Conservation (phyloP, 2,888 invertebrate genomes). For the Apodemia duryi region DNA sequence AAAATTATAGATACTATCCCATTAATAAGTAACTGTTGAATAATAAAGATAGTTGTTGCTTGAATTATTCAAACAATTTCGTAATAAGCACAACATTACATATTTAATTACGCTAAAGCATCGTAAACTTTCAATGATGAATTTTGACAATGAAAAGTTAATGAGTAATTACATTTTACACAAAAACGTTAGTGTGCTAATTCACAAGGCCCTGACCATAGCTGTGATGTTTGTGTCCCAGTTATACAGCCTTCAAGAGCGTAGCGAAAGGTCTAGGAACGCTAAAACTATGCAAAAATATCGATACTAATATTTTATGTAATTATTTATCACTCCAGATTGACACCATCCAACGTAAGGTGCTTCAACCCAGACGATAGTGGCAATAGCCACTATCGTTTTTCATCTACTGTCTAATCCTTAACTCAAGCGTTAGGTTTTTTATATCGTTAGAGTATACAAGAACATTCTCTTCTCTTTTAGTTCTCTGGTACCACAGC, state of each 20-base stretch:
- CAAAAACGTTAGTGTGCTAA: conserved; percentile 23
- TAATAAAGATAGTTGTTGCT: too few species aligned
- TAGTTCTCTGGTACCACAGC: too few species aligned
- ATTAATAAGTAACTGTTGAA: too few species aligned
- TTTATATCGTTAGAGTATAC: too few species aligned
- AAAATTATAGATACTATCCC: too few species aligned
- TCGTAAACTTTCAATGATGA: conserved; percentile 5
- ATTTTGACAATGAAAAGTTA: conserved; percentile 12
- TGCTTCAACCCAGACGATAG: too few species aligned
- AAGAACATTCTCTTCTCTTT: too few species aligned
- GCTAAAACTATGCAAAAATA: not conserved
- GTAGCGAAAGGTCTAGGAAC: conserved; percentile 22
- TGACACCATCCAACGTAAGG: too few species aligned
- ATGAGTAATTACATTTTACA: conserved; percentile 17
- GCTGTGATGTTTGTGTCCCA: conserved; percentile 25
- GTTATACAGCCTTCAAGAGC: conserved; percentile 30
- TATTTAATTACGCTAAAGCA: not conserved
- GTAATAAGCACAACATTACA: not conserved
- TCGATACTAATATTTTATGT: not conserved
- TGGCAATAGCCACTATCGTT: too few species aligned
- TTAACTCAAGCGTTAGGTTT: too few species aligned
- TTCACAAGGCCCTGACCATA: conserved; percentile 30
- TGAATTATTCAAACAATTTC: not conserved
- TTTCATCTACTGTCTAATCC: too few species aligned
- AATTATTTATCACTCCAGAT: too few species aligned